A percentile compares a stretch with the other conserved stretches of the same genome.
Conservation (phyloP, 2,888 invertebrate species). For the Callosobruchus maculatus region DNA sequence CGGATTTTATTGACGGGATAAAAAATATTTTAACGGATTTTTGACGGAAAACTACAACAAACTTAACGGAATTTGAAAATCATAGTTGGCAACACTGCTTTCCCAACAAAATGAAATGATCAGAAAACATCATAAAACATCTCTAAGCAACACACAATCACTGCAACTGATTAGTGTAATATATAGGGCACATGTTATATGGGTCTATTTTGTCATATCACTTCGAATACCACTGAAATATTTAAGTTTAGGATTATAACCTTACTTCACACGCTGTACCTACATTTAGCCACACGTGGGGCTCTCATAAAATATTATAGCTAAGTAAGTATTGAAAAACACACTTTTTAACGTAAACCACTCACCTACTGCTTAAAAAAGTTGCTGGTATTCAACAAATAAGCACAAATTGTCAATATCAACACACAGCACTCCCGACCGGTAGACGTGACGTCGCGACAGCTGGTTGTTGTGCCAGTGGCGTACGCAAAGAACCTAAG, state of each 20-base stretch:
- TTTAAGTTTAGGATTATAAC: neutral
- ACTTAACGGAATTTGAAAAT: too few species aligned
- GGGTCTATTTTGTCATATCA: neutral
- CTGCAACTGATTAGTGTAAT: too few species aligned
- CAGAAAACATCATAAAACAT: too few species aligned
- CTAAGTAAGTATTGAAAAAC: neutral
- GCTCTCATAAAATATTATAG: neutral
- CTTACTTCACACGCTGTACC: neutral
- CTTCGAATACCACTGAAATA: neutral
- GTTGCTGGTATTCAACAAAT: neutral
- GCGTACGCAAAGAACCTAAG: neutral
- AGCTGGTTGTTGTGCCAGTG: neutral
- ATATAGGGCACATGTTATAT: too few species aligned
- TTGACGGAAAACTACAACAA: too few species aligned
- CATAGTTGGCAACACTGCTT: too few species aligned
- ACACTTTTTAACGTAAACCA: neutral
- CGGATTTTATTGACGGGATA: too few species aligned
- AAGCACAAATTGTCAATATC: neutral
- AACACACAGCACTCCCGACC: neutral
- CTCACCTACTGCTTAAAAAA: neutral
- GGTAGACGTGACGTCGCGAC: neutral
- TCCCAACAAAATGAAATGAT: too few species aligned
- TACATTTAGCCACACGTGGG: neutral
- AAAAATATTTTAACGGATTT: too few species aligned
- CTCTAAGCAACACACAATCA: too few species aligned